Base-by-base conservation (phyloP, 2,888 invertebrate genomes). In the Pyrocoelia pectoralis region DNA sequence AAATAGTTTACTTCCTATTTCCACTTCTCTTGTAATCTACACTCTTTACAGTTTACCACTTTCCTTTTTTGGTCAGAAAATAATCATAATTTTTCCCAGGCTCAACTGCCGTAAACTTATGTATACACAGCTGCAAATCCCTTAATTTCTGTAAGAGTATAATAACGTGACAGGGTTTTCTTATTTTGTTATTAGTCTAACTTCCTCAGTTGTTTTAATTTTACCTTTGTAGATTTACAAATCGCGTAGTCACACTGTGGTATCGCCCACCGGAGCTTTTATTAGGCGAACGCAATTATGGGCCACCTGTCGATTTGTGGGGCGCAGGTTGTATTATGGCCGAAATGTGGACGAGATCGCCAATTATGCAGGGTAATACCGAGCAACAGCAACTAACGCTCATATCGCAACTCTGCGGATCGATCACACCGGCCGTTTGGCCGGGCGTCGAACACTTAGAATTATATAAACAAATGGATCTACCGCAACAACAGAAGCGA, bases 291-390 rank as follows among this genome's bases (percentile, higher is more conserved):
- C 86, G 98, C 10, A 95, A 97, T 82, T 99, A 99, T 76, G 97
- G 97, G 0, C 95, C 98, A 0, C 94, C 97, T 0, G 97, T 99
- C 10, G 99, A 99, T 83, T 88, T 98, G 83, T 94, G 94, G 94
- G 94, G 94, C 0, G 98, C 97, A 0, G 99, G 99, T 0, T 99
- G 99, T 78, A 99, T 99, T 67, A 98, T 99, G 98, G 98, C 98
- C 0, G 99, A 99, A 84, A 95, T 99, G 95, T 99, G 98, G 98
- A 98, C 97, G 0, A 84, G 92, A 13, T 92, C 92, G 2, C 98
- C 95, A 0, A 95, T 95, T 64, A 95, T 95, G 94, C 94, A 94
- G 81, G 99, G 99, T 13, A 94, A 93, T 52, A 96, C 97, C 0
- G 99, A 99, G 74, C 97, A 97, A 75, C 94, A 96, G 77, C 99